phyloP scores from a whole-genome alignment of 2,888 invertebrate genomes.

The Antheraea yamamai region DNA sequence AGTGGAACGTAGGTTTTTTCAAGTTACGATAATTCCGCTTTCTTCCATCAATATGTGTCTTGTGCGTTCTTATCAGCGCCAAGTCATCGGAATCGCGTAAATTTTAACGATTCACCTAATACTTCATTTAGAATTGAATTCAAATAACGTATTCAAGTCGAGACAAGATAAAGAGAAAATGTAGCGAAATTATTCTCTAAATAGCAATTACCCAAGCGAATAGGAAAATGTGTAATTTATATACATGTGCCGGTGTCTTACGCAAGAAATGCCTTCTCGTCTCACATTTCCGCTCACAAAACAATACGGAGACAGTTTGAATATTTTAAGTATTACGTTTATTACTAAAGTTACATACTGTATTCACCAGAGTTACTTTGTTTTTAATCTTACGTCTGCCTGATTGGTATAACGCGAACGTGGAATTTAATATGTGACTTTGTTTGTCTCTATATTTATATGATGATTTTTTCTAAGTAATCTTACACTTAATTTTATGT shows the following conservation, averaged over 20 bases:
- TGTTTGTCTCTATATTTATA: too few relatives aligned
- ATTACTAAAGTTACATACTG: neutral
- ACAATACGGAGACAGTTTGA: neutral
- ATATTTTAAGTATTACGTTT: slow-evolving; percentile 1
- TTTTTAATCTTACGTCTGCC: neutral
- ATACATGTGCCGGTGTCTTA: slow-evolving; percentile 15
- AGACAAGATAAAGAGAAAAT: slow-evolving; percentile 9
- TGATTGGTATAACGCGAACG: too few relatives aligned
- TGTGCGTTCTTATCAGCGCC: neutral
- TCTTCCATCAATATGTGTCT: too few relatives aligned
- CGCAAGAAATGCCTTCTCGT: slow-evolving; percentile 14
- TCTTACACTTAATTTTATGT: too few relatives aligned
- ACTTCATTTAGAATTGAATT: neutral
- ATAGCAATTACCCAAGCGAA: neutral
- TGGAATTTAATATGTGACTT: too few relatives aligned
- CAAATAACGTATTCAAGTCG: neutral
- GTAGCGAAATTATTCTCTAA: neutral
- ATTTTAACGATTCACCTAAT: neutral
- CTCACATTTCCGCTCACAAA: slow-evolving; percentile 5
- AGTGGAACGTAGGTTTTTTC: too few relatives aligned
- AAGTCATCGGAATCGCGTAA: neutral
- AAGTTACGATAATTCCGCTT: too few relatives aligned
- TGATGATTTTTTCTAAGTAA: too few relatives aligned
- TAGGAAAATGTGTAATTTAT: slow-evolving; percentile 11
- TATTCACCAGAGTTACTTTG: neutral